A percentile compares a stretch with the other conserved stretches of the same genome.
phyloP scores from a whole-genome alignment of 92 coral and sea anemone species.

The Epizoanthus fatuus region DNA sequence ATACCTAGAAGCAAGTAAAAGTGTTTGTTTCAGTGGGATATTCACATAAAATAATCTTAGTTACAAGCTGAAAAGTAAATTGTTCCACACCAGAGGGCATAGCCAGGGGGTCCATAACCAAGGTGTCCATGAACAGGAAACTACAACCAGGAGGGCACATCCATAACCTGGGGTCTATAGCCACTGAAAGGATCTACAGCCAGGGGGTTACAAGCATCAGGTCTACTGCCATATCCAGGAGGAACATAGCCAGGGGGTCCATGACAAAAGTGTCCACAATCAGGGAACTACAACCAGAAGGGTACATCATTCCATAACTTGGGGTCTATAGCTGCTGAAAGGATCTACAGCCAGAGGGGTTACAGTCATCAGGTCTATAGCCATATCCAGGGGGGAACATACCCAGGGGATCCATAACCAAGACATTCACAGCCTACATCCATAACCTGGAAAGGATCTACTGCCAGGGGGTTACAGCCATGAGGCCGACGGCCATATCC shows the following conservation, averaged over 20 bases:
- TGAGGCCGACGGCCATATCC: no score
- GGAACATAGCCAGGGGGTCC: no score
- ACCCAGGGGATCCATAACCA: neutral
- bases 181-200: neutral
- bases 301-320: neutral
- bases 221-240: no score
- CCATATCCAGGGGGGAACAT: no score
- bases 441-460: neutral
- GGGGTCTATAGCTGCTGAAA: neutral
- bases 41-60: neutral
- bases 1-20: constrained; percentile 60
- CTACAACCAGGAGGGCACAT: neutral
- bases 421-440: no score
- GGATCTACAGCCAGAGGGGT: neutral
- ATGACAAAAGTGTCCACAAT: no score
- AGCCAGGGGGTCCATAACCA: neutral
- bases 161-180: neutral
- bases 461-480: neutral
- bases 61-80: no score
- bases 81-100: neutral
- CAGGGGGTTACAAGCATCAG: neutral
- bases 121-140: no score
- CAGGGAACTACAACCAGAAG: no score
- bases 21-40: neutral
- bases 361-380: no score